Evolutionary conservation across 2,113 vertebrate species (phyloP), one percentile per base, ranked within the genome.

Genomic region (Callipepla californica): DNA sequence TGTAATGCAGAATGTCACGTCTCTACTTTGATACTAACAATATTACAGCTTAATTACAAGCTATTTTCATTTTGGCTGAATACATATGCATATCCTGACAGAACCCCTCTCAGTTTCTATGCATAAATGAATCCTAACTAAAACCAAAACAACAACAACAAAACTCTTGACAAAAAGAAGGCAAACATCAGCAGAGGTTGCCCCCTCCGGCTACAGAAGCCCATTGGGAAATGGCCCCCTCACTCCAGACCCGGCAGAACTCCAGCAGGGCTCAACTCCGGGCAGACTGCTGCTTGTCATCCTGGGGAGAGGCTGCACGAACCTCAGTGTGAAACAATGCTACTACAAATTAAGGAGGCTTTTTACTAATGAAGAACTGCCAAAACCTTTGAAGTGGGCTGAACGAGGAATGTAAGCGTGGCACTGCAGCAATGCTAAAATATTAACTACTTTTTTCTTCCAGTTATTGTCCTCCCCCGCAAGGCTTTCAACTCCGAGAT

Each of bases 331-430:
- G 63, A 86, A 90, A 80, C 61, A 82, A 50, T 7, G 7, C n/a
- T 69, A 67, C 51, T 80, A 40, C 61, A 88, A 84, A 88, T 86
- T 78, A 93, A 69, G 40, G 63, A 45, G 10, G 14, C 7, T 26
- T 92, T 94, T 87, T 66, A 63, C 76, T 91, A 94, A 92, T 26
- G 61, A 36, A 75, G 51, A 92, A 40, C 42, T 76, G 74, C 65
- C 62, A 59, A 80, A 63, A 9, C 25, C 70, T 96, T 74, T 92
- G 87, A 87, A 67, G 73, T 66, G 75, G 75, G 26, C 51, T 80
- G 61, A 80, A 51, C 0, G 1, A 89, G 59, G 22, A 90, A 91
- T 1, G 0, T 28, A 73, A 77, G 45, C 0, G 0, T 63, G 55
- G 55, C 50, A 65, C 36, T 44, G 17, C 72, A 78, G 66, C 50